These are phyloP conservation scores for Nematolebias whitei DNA, from an alignment of 2,113 vertebrate genomes.

Conservation along the genomic window DNA sequence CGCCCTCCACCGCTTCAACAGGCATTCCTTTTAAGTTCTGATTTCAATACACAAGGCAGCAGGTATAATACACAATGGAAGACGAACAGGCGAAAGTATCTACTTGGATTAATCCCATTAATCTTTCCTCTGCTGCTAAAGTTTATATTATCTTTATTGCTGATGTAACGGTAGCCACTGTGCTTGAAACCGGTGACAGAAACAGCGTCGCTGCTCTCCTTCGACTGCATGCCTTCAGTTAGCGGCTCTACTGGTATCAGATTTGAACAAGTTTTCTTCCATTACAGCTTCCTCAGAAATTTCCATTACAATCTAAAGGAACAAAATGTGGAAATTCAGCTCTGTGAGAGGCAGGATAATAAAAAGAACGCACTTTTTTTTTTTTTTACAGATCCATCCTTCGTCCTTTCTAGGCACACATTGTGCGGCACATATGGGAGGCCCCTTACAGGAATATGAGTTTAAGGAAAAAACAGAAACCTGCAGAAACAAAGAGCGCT, in stretches of 20 bases:
- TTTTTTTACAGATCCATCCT: constrained; percentile 38
- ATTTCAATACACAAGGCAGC: constrained; percentile 46
- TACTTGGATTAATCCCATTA: constrained; percentile 24
- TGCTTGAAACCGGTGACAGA: constrained; percentile 36
- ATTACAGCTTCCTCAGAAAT: constrained; percentile 45
- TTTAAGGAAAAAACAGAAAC: constrained; percentile 41
- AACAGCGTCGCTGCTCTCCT: constrained; percentile 35
- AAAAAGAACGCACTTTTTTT: constrained; percentile 40
- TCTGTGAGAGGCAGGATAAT: constrained; percentile 17
- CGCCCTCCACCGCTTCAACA: constrained; percentile 37
- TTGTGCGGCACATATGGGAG: constrained; percentile 61
- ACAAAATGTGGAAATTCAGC: constrained; percentile 58
- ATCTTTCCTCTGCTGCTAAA: constrained; percentile 6
- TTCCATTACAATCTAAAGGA: constrained; percentile 52
- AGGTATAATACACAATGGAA: constrained; percentile 33
- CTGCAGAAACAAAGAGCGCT: constrained; percentile 68
- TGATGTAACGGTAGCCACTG: constrained; percentile 43
- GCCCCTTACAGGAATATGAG: constrained; percentile 70
- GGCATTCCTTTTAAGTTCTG: constrained; percentile 53
- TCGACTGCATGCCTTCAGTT: constrained; percentile 54
- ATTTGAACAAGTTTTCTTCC: constrained; percentile 47
- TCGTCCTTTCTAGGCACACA: constrained; percentile 55
- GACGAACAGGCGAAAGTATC: constrained; percentile 24
- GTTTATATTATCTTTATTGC: constrained; percentile 44
- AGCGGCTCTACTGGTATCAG: constrained; percentile 34